phyloP scores from a whole-genome alignment of 2,113 vertebrate genomes.

The Colinus virginianus region DNA sequence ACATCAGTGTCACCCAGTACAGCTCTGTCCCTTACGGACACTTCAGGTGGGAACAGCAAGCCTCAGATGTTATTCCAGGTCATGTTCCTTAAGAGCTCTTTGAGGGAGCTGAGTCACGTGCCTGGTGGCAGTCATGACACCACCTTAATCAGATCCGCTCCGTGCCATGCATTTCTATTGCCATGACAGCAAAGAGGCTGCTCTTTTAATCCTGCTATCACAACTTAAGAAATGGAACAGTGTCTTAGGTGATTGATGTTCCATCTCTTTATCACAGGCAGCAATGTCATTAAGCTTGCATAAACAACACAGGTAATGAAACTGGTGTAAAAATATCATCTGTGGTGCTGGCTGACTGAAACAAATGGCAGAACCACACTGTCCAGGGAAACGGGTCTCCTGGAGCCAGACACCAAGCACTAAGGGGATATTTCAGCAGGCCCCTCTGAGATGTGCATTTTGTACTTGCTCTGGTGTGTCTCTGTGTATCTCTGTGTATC shows the following conservation, averaged over 20 bases:
- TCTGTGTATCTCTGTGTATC: not conserved
- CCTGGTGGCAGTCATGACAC: not conserved
- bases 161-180: not conserved
- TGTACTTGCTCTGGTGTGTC: not conserved
- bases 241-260: not conserved
- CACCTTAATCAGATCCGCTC: constrained; percentile 41
- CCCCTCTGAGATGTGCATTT: not conserved
- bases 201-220: not conserved
- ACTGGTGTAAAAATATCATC: not conserved
- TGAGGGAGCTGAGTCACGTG: not conserved
- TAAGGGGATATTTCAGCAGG: not conserved
- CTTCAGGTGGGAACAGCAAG: not conserved
- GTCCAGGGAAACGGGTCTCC: not conserved
- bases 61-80: not conserved
- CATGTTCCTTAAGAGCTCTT: not conserved
- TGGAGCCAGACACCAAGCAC: not conserved
- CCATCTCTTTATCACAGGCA: not conserved
- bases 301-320: not conserved
- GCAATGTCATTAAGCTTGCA: not conserved
- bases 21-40: not conserved
- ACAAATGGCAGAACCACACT: not conserved
- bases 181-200: constrained; percentile 49
- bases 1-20: not conserved
- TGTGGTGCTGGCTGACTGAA: not conserved
- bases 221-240: not conserved